These are phyloP conservation scores for Martes martes DNA, from an alignment of 2,113 vertebrate species.

Conservation along the genomic window DNA sequence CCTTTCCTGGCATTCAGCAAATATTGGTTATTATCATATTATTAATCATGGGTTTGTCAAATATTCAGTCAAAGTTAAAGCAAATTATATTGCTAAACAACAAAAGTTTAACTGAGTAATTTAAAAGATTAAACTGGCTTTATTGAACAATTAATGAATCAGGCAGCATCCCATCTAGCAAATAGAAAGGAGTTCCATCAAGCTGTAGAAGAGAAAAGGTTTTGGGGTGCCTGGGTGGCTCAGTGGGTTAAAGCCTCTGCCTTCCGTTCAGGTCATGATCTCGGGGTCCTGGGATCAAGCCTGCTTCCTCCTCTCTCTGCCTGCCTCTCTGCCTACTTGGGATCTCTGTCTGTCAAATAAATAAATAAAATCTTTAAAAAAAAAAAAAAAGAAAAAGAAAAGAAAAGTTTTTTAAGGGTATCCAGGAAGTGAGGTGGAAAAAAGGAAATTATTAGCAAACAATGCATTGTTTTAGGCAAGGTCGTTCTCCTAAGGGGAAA, in stretches of 20 bases:
- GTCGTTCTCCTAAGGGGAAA: neutral
- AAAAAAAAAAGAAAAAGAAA: too few species aligned
- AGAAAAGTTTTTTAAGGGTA: neutral
- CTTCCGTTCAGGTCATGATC: too few species aligned
- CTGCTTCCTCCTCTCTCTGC: too few species aligned
- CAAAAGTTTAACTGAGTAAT: neutral
- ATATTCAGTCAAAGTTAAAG: neutral
- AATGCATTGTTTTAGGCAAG: neutral
- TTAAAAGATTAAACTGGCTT: neutral
- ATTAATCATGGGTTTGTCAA: neutral
- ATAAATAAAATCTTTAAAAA: too few species aligned
- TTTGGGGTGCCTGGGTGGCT: too few species aligned
- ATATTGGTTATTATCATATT: neutral
- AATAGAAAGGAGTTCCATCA: neutral
- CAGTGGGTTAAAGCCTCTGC: too few species aligned
- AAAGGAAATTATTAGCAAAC: neutral
- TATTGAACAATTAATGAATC: neutral
- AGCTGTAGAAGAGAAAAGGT: neutral
- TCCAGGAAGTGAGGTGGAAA: neutral
- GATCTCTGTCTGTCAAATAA: too few species aligned
- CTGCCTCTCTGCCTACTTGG: too few species aligned
- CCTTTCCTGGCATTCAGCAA: neutral
- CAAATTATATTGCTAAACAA: neutral
- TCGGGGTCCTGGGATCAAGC: too few species aligned
- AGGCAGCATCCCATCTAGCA: neutral